Conservation (phyloP, 2,797 vertebrate genomes). For the Onychomys arenicola region DNA sequence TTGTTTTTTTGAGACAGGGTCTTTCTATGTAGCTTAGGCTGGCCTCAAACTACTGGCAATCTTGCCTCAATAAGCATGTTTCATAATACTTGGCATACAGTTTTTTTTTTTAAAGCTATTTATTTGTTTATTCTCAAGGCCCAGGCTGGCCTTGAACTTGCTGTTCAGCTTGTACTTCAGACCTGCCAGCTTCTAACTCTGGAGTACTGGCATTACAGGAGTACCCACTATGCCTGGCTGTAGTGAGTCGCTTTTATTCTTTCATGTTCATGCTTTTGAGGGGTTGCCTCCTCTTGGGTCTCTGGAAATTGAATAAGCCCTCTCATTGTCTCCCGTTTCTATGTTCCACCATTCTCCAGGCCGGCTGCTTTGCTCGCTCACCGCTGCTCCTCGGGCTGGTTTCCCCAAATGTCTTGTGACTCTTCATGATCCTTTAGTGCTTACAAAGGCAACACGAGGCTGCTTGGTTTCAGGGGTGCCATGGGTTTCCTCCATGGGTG, state of each 20-base stretch:
- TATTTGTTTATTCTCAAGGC: not conserved
- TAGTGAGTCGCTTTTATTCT: not conserved
- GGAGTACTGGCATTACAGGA: not conserved
- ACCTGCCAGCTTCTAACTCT: not conserved
- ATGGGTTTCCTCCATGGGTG: not conserved
- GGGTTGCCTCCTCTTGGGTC: not conserved
- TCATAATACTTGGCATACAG: not conserved
- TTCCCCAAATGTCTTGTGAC: not conserved
- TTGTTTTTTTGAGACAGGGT: not conserved
- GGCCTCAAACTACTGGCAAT: not conserved
- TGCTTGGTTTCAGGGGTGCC: not conserved
- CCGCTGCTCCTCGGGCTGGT: not conserved
- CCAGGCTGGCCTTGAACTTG: not conserved
- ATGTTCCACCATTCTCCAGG: not conserved
- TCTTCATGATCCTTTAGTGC: not conserved
- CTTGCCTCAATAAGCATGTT: not conserved
- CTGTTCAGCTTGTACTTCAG: not conserved
- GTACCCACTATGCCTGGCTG: not conserved
- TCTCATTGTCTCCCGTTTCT: not conserved
- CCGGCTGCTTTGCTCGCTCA: not conserved
- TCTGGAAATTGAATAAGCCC: not conserved
- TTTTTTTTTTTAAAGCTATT: not conserved
- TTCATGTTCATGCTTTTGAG: not conserved
- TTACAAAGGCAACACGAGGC: not conserved
- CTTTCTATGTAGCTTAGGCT: not conserved